A percentile compares a stretch with the other conserved stretches of the same genome.
These are phyloP conservation scores for Unio pictorum DNA, from an alignment of 2,888 invertebrate genomes.

Conservation along the genomic window DNA sequence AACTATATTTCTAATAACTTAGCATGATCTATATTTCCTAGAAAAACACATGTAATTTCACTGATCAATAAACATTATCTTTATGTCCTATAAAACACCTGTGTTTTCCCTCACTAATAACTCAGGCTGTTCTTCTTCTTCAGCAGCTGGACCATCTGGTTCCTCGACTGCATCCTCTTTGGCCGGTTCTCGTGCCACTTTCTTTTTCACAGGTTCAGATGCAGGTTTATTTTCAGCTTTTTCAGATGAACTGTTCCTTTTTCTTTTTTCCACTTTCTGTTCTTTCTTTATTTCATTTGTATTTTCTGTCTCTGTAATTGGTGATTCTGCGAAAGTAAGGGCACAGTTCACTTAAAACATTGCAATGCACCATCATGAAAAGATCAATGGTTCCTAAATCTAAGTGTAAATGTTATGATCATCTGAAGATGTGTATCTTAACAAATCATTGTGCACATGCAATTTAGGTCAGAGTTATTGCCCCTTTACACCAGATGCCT, in stretches of 20 bases:
- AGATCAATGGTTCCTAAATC: too few species aligned
- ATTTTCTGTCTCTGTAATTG: neutral
- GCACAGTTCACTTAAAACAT: too few species aligned
- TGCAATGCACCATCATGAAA: too few species aligned
- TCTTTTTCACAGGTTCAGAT: neutral
- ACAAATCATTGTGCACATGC: too few species aligned
- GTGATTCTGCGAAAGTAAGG: too few species aligned
- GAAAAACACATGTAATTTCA: slow-evolving; percentile 10
- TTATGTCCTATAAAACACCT: slow-evolving; percentile 1
- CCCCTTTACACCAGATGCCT: too few species aligned
- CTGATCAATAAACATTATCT: slow-evolving; percentile 4
- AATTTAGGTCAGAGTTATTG: too few species aligned
- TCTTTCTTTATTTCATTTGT: neutral
- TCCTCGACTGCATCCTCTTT: neutral
- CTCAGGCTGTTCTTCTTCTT: slow-evolving; percentile 13
- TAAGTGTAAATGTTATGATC: too few species aligned
- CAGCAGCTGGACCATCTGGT: neutral
- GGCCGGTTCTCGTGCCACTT: neutral
- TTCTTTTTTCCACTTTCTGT: slow-evolving; percentile 1
- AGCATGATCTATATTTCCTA: neutral
- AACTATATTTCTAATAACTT: slow-evolving; percentile 7
- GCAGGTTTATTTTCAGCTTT: neutral
- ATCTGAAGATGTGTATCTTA: too few species aligned
- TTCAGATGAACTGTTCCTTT: neutral
- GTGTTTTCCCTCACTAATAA: slow-evolving; percentile 17